Evolutionary conservation across 23 tunicate species (phyloP).

Genomic region (Oikopleura vanhoeffeni): DNA sequence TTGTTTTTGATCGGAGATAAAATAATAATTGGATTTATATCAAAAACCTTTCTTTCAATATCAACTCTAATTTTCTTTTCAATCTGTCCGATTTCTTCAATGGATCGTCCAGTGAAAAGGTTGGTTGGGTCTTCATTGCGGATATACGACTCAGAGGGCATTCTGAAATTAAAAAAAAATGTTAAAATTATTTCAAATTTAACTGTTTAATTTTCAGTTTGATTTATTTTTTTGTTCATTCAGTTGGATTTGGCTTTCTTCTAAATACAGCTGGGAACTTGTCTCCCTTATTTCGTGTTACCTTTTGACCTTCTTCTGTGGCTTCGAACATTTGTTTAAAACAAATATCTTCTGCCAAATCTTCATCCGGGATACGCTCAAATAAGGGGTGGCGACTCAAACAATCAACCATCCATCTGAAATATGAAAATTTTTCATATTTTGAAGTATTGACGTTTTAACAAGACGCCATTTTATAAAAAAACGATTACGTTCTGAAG

Average conservation of each 20-base stretch:
- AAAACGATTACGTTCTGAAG: too few relatives aligned
- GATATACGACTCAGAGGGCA: too few relatives aligned
- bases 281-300: slow-evolving; percentile 50
- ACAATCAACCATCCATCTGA: slow-evolving; percentile 56
- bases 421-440: neutral
- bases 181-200: too few relatives aligned
- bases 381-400: slow-evolving; percentile 58
- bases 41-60: too few relatives aligned
- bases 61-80: neutral
- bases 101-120: neutral
- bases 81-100: slow-evolving; percentile 9
- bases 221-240: too few relatives aligned
- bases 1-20: too few relatives aligned
- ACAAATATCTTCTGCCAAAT: slow-evolving; percentile 33
- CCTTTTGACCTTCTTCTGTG: slow-evolving; percentile 90
- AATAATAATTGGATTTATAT: too few relatives aligned
- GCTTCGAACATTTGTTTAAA: slow-evolving; percentile 56
- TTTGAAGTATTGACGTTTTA: too few relatives aligned
- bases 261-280: slow-evolving; percentile 79
- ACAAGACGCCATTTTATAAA: too few relatives aligned
- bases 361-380: slow-evolving; percentile 31
- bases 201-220: too few relatives aligned
- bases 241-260: slow-evolving; percentile 17
- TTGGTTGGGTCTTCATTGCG: neutral
- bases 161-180: too few relatives aligned